Base-by-base conservation (phyloP, 1,140 invertebrate genomes). In the Calliopsis andreniformis region DNA sequence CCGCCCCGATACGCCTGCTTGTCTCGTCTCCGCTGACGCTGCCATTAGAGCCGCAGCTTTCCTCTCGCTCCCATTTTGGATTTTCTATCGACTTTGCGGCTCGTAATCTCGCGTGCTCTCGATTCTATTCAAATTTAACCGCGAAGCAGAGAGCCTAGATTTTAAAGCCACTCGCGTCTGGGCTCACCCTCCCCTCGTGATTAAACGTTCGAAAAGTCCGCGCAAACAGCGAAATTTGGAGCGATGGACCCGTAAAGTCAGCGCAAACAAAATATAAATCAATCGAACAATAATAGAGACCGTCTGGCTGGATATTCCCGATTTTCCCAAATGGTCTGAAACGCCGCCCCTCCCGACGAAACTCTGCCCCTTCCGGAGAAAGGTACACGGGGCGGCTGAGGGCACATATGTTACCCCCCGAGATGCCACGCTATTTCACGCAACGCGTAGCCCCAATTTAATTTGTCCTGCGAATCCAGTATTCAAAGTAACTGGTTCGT, bases 211-310 rank as follows among this genome's bases (percentile, higher is more conserved):
- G 2, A 14, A 7, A 39, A 12, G 8, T 2, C 7, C 8, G 55
- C 30, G 14, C 20, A 42, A 42, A 55, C n/a, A 23, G 6, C 1
- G 20, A 59, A 18, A 23, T 7, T 18, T 55, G 28, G 3, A 18
- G 16, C n/a, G n/a, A 73, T 28, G 45, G 55, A 47, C 43, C 6
- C 43, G 20, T 55, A 79, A 53, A 66, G 32, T 78, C 67, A 87
- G 66, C 55, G 84, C 89, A 91, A 91, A 90, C 86, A 89, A 90
- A 89, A 82, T 90, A 92, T 91, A 92, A 92, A 92, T 92, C 91
- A 92, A 89, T 89, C 86, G 84, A 42, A 84, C 71, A 85, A 91
- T 89, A 90, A 91, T 87, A 85, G 87, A 75, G 56, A 56, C 78
- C 69, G 76, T 88, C 81, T 88, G 86, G 64, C 82, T 82, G 85